These are phyloP conservation scores for Channa maculata DNA, from an alignment of 2,113 vertebrate species.

Conservation along the genomic window DNA sequence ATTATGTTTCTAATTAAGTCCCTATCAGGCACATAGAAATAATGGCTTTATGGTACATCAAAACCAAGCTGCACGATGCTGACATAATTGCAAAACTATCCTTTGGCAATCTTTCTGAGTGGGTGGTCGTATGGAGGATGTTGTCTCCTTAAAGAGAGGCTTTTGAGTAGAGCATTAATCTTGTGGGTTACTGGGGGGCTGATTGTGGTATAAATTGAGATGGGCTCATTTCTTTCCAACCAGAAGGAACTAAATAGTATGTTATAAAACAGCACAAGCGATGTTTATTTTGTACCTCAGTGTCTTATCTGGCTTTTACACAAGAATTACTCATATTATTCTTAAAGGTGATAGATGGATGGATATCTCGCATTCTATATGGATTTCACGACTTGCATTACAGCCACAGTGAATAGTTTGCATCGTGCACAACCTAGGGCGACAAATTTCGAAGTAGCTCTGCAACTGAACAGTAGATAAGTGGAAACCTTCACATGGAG, in stretches of 20 bases:
- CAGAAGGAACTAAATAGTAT: background rate
- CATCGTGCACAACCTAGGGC: background rate
- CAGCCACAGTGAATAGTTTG: background rate
- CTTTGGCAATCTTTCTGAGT: slow-evolving; percentile 70
- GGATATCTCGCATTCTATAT: too few species aligned
- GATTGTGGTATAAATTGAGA: background rate
- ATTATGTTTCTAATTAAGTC: slow-evolving; percentile 87
- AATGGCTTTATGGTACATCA: slow-evolving; percentile 79
- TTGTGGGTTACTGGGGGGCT: background rate
- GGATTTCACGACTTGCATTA: background rate
- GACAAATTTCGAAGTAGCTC: background rate
- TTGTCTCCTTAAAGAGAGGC: slow-evolving; percentile 36
- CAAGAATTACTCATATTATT: too few species aligned
- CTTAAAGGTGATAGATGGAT: too few species aligned
- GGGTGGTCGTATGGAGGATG: slow-evolving; percentile 63
- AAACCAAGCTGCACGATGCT: slow-evolving; percentile 60
- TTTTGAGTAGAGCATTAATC: slow-evolving; percentile 9
- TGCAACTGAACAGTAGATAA: background rate
- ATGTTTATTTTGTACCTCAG: background rate
- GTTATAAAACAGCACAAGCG: background rate
- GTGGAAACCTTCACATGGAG: background rate
- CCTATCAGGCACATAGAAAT: slow-evolving; percentile 79
- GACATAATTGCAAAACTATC: slow-evolving; percentile 72
- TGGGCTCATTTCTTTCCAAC: background rate
- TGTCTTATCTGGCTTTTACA: background rate